Evolutionary conservation across 1,140 invertebrate genomes (phyloP), one percentile per base, ranked within the genome.

Genomic region (Grapholita molesta): DNA sequence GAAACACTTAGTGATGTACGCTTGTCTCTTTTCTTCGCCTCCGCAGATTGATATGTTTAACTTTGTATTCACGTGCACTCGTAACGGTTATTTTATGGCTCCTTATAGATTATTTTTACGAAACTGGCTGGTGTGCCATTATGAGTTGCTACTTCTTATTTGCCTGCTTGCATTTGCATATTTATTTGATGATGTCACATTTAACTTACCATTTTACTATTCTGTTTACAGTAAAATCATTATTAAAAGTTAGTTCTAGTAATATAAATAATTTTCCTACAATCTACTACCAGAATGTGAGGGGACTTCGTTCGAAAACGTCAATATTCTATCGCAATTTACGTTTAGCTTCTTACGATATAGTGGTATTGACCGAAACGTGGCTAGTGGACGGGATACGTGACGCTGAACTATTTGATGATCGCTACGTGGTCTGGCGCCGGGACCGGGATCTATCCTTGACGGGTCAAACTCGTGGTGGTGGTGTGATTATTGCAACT

Each of bases 231-330:
- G 9, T 35, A 7, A 53, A 3, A 2, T 53, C 2, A 53, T 21
- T 23, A 23, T 9, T 9, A 7, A 18, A 53, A 21, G 3, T 3
- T 3, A 30, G 3, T 3, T 3, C 42, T 2, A 5, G 15, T 2
- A 18, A 21, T 2, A 52, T 18, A n/a, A 18, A 18, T n/a, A n/a
- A n/a, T n/a, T 52, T 18, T 0, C 12, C 23, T 12, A 61, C 42
- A 12, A 55, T 76, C 57, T 70, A 76, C 32, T 72, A 72, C 25
- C 67, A 72, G 21, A 72, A 75, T 18, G 68, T 72, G 6, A 42
- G 73, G 42, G 76, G 73, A 15, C 33, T 77, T 21, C 70, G 76
- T 8, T 73, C 73, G 3, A 77, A 77, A 68, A 72, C 74, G 9
- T 67, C 15, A 48, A 65, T 4, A 12, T 67, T 74, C 24, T 72